Evolutionary conservation across 2,113 vertebrate genomes (phyloP).

Genomic region (human): GRCh38 chrX:23740501-23741000

Average conservation of each 20-base stretch:
- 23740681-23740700: neutral
- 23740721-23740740: neutral
- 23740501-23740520: neutral
- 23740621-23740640: neutral
- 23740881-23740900: neutral
- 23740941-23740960: neutral
- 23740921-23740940: neutral
- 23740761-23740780: neutral
- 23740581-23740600: neutral
- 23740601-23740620: slow-evolving; percentile 13
- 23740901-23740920: neutral
- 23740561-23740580: neutral
- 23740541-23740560: neutral
- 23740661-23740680: neutral
- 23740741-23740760: neutral
- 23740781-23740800: neutral
- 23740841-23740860: neutral
- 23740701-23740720: neutral
- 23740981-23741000: too few species aligned
- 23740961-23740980: neutral
- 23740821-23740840: neutral
- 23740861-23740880: neutral
- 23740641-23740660: neutral
- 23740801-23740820: neutral
- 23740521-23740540: neutral